A percentile compares a stretch with the other conserved stretches of the same genome.
phyloP scores from a whole-genome alignment of 2,888 invertebrate genomes.

The Drosophila rubida region DNA sequence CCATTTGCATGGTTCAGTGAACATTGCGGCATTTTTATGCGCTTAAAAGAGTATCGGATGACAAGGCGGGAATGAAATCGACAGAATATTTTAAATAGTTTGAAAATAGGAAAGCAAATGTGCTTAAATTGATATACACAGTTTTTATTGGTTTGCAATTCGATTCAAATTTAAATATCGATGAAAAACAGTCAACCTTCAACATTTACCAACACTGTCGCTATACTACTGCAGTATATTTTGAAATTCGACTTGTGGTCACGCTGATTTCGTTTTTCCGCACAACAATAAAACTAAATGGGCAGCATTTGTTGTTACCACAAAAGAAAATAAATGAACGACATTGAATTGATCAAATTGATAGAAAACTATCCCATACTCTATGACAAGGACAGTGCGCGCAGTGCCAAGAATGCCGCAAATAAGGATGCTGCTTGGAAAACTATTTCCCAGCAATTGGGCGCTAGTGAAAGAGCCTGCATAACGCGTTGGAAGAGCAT shows the following conservation, averaged over 20 bases:
- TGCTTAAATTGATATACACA: no score
- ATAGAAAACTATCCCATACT: slow-evolving; percentile 77
- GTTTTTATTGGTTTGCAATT: no score
- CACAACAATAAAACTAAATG: slow-evolving; percentile 30
- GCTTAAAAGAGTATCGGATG: background rate
- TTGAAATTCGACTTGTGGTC: background rate
- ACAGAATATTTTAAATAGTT: background rate
- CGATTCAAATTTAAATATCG: no score
- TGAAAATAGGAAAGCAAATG: no score
- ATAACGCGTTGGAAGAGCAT: slow-evolving; percentile 82
- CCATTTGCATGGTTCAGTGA: background rate
- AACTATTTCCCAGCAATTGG: slow-evolving; percentile 65
- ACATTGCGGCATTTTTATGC: background rate
- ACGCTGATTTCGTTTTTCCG: background rate
- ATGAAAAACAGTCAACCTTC: background rate
- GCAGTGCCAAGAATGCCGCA: slow-evolving; percentile 68
- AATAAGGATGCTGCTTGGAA: slow-evolving; percentile 81
- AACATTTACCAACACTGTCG: background rate
- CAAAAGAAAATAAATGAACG: slow-evolving; percentile 60
- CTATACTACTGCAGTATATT: background rate
- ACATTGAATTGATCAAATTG: slow-evolving; percentile 70
- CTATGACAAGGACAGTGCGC: slow-evolving; percentile 76
- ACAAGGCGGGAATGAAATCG: background rate
- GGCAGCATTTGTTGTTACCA: slow-evolving; percentile 14
- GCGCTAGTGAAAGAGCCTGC: slow-evolving; percentile 80